Conservation (phyloP, 2,797 vertebrate genomes). For the Paedocypris micromegethes region DNA sequence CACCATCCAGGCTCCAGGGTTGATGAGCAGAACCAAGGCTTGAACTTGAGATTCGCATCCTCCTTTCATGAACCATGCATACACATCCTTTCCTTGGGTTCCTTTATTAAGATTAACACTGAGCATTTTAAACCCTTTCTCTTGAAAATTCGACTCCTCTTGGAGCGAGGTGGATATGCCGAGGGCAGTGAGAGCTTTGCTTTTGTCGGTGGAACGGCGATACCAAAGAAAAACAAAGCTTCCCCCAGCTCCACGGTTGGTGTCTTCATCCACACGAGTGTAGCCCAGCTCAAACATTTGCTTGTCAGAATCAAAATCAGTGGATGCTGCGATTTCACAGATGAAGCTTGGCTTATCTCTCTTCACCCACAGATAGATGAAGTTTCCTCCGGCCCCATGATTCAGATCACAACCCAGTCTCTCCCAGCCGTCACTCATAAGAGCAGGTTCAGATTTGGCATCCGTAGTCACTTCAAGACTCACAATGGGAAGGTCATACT, state of each 20-base stretch:
- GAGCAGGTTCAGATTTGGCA: conserved; percentile 11
- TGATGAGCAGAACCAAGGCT: conserved; percentile 14
- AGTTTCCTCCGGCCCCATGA: not conserved
- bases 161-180: conserved; percentile 1
- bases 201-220: conserved; percentile 3
- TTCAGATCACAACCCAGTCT: conserved; percentile 34
- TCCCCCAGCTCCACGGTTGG: conserved; percentile 11
- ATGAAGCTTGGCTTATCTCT: conserved; percentile 22
- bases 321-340: conserved; percentile 4
- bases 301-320: not conserved
- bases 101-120: conserved; percentile 12
- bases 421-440: conserved; percentile 15
- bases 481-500: conserved; percentile 16
- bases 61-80: not conserved
- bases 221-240: conserved; percentile 19
- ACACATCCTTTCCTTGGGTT: not conserved
- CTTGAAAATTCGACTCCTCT: conserved; percentile 3
- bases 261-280: conserved; percentile 28
- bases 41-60: conserved; percentile 5
- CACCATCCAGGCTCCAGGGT: rapidly evolving
- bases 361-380: conserved; percentile 29
- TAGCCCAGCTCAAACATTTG: conserved; percentile 18
- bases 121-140: not conserved
- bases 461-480: conserved; percentile 3
- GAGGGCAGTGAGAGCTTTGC: conserved; percentile 21